Conservation (phyloP, 2,113 vertebrate genomes). For the Pimephales promelas region DNA sequence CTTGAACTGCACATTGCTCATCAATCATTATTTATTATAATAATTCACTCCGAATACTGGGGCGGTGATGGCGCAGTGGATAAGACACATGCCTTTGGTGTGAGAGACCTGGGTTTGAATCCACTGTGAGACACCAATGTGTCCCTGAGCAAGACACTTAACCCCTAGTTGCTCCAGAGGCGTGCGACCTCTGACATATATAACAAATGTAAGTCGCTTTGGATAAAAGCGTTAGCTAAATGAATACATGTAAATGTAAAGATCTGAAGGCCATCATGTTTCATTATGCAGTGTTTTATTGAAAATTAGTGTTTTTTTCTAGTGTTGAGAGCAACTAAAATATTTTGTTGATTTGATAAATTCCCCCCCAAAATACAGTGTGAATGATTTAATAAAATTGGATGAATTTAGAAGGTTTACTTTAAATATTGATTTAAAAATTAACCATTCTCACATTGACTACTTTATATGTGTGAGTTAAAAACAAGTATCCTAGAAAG, state of each 20-base stretch:
- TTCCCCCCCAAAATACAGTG: too few species aligned
- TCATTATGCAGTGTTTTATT: not conserved
- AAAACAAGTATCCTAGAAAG: not conserved
- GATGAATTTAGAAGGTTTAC: not conserved
- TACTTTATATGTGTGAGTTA: not conserved
- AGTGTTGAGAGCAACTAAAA: not conserved
- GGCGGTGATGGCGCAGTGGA: too few species aligned
- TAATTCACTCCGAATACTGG: not conserved
- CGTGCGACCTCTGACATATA: too few species aligned
- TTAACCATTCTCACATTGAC: not conserved
- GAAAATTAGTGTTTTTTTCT: not conserved
- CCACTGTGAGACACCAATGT: too few species aligned
- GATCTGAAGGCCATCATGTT: not conserved
- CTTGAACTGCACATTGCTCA: not conserved
- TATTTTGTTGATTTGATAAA: too few species aligned
- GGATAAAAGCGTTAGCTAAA: too few species aligned
- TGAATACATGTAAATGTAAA: too few species aligned
- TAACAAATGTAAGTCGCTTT: too few species aligned
- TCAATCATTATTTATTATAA: not conserved
- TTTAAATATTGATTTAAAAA: not conserved
- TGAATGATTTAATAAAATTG: not conserved
- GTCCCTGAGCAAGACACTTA: too few species aligned
- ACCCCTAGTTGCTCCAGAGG: too few species aligned
- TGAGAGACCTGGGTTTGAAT: too few species aligned
- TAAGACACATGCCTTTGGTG: too few species aligned